Percentiles rank a stretch among this genome's conserved stretches.
phyloP scores from a whole-genome alignment of 2,888 invertebrate species.

The Thymelicus sylvestris region DNA sequence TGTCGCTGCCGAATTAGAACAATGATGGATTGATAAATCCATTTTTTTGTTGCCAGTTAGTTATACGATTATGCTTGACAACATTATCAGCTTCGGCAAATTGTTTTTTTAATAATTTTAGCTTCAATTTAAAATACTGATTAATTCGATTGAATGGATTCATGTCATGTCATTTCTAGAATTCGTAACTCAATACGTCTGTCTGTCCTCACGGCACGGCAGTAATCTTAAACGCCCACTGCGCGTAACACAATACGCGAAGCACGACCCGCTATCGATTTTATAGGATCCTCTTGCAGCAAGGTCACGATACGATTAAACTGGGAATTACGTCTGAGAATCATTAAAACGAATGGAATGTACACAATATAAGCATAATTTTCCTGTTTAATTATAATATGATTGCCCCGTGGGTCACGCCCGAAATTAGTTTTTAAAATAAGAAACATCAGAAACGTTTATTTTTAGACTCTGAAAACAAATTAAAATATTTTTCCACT shows the following conservation, averaged over 20 bases:
- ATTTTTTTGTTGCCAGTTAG: background rate
- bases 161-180: conserved; percentile 34
- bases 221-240: conserved; percentile 37
- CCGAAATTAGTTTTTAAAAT: no score
- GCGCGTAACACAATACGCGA: conserved; percentile 33
- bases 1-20: conserved; percentile 48
- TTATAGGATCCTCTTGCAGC: conserved; percentile 38
- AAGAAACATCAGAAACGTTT: no score
- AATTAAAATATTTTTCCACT: no score
- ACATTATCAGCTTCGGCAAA: background rate
- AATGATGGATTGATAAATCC: conserved; percentile 35
- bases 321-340: conserved; percentile 22
- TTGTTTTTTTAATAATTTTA: background rate
- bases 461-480: no score
- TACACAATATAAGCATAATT: background rate
- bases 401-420: no score
- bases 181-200: conserved; percentile 29
- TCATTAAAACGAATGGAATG: background rate
- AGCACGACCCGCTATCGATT: conserved; percentile 37
- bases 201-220: conserved; percentile 24
- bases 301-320: conserved; percentile 36
- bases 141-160: conserved; percentile 20
- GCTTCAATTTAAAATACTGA: conserved; percentile 1
- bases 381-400: background rate
- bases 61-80: no score